Evolutionary conservation across 1,140 invertebrate species (phyloP).

Genomic region (Contarinia nasturtii): DNA sequence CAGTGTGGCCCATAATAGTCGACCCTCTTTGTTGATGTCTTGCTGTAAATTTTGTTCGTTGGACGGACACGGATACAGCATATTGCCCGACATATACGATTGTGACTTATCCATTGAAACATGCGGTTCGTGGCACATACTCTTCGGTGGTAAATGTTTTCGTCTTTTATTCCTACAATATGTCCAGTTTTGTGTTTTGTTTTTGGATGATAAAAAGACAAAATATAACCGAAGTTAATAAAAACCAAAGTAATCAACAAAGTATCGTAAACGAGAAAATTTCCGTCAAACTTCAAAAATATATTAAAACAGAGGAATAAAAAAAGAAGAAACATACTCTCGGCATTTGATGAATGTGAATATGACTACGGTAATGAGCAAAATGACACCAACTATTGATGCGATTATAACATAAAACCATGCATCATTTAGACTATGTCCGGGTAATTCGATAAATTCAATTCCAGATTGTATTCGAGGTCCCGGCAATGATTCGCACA

Average conservation of each 20-base stretch:
- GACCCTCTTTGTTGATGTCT: conserved; percentile 25
- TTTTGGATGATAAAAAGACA: neutral
- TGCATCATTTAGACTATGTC: conserved; percentile 53
- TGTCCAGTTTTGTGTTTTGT: neutral
- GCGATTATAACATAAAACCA: conserved; percentile 64
- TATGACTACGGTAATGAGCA: conserved; percentile 53
- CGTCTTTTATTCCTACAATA: neutral
- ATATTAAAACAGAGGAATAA: too few relatives aligned
- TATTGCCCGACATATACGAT: conserved; percentile 19
- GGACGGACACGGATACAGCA: conserved; percentile 18
- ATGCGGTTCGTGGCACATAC: neutral
- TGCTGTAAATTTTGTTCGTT: conserved; percentile 17
- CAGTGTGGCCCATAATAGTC: conserved; percentile 61
- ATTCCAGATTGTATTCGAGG: conserved; percentile 33
- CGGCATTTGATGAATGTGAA: conserved; percentile 58
- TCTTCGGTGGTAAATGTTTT: neutral
- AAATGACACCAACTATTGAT: conserved; percentile 54
- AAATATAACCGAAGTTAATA: too few relatives aligned
- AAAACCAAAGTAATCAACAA: too few relatives aligned
- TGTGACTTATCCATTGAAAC: conserved; percentile 14
- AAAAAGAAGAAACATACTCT: too few relatives aligned
- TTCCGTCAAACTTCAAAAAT: too few relatives aligned
- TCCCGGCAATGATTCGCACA: conserved; percentile 27
- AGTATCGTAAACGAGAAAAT: too few relatives aligned
- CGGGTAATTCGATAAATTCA: conserved; percentile 51